phyloP scores from a whole-genome alignment of 2,888 invertebrate genomes.

The Epinotia ramella region DNA sequence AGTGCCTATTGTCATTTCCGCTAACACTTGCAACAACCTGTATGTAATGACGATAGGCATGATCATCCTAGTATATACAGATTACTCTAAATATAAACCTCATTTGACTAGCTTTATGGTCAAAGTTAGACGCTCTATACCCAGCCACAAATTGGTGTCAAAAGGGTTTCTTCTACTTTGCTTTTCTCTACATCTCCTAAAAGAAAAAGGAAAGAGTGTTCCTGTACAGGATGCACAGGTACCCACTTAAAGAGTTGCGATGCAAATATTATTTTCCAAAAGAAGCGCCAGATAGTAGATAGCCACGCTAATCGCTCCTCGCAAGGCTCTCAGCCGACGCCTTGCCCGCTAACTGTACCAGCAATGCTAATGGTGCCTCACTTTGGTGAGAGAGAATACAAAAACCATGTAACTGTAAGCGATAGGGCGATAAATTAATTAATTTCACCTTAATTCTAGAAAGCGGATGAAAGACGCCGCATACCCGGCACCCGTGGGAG shows the following conservation, averaged over 20 bases:
- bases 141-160: no score
- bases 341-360: slow-evolving; percentile 4
- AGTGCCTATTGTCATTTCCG: slow-evolving; percentile 27
- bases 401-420: slow-evolving; percentile 40
- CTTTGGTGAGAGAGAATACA: slow-evolving; percentile 32
- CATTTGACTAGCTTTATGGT: no score
- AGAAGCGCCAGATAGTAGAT: no score
- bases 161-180: no score
- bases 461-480: slow-evolving; percentile 42
- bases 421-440: slow-evolving; percentile 43
- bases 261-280: no score
- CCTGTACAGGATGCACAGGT: no score
- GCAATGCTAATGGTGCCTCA: slow-evolving; percentile 30
- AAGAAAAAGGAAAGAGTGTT: no score
- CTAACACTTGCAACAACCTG: not conserved
- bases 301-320: not conserved
- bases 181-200: no score
- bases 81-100: no score
- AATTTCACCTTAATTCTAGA: slow-evolving; percentile 45
- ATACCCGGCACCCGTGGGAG: slow-evolving; percentile 32
- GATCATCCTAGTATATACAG: no score
- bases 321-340: not conserved
- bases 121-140: no score
- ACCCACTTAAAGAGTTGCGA: no score
- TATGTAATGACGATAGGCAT: not conserved